Conservation (phyloP, 2,888 invertebrate genomes). For the Leptinotarsa rubiginosa region DNA sequence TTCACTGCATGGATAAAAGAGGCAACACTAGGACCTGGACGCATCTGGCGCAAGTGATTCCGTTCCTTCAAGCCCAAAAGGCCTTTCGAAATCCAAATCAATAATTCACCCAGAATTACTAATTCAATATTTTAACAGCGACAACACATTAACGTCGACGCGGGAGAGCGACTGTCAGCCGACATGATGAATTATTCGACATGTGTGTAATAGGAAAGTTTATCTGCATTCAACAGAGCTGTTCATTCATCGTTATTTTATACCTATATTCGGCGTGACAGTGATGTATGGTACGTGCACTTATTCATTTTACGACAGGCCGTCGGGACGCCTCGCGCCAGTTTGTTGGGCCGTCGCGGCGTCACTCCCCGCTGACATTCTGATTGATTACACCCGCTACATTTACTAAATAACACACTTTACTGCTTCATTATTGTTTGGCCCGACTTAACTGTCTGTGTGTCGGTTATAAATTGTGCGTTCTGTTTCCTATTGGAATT, state of each 20-base stretch:
- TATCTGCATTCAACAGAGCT: slow-evolving; percentile 67
- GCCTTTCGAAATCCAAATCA: slow-evolving; percentile 16
- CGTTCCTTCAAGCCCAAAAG: too few relatives aligned
- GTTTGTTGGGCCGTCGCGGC: slow-evolving; percentile 56
- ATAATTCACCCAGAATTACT: slow-evolving; percentile 37
- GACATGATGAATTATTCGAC: slow-evolving; percentile 65
- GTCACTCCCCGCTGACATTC: slow-evolving; percentile 64
- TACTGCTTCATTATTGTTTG: slow-evolving; percentile 63
- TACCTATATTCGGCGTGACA: slow-evolving; percentile 67
- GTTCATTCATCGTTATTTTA: slow-evolving; percentile 68
- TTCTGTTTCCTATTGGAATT: slow-evolving; percentile 32
- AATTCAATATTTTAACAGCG: slow-evolving; percentile 40
- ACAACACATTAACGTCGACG: slow-evolving; percentile 48
- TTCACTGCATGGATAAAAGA: too few relatives aligned
- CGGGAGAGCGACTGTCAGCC: slow-evolving; percentile 50
- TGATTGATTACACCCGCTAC: slow-evolving; percentile 65
- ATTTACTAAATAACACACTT: slow-evolving; percentile 65
- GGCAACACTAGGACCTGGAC: too few relatives aligned
- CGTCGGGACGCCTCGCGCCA: slow-evolving; percentile 60
- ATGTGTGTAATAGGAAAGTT: slow-evolving; percentile 67
- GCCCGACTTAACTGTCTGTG: slow-evolving; percentile 27
- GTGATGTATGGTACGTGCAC: slow-evolving; percentile 67
- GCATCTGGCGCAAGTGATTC: too few relatives aligned
- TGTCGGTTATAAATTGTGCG: slow-evolving; percentile 37
- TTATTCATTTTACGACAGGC: slow-evolving; percentile 65